Base-by-base conservation (phyloP, 2,797 vertebrate genomes). In the Diceros bicornis region DNA sequence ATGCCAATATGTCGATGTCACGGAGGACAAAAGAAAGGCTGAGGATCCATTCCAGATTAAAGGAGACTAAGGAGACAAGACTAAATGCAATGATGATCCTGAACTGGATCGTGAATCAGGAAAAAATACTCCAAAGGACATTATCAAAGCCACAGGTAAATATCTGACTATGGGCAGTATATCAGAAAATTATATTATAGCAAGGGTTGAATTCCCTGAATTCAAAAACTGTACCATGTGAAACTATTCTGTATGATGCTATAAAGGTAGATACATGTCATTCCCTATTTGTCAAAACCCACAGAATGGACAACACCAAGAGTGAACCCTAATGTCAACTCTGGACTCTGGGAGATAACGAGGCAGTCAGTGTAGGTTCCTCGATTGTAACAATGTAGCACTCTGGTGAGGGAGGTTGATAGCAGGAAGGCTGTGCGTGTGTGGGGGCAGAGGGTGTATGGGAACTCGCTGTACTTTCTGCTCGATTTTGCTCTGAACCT, bases 381-480 rank as follows among this genome's bases (percentile, higher is more conserved):
- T 37, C 1, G 8, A 5, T 6, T 29, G 9, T 10, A 66, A 79
- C n/a, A 7, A 50, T 0, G 7, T 2, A 7, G 69, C 25, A 1
- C 50, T 64, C 29, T 5, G 7, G 32, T 21, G n/a, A 12, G 5
- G 55, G 29, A 59, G 3, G 13, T 2, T 32, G n/a, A 29, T 0
- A 12, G 50, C 23, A 18, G 7, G 20, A 29, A 16, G 27, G 52
- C 32, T 50, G 5, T 11, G 25, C 7, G 5, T 21, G 61, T 17
- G 32, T 1, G 2, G 41, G 4, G 6, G 41, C 6, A 11, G 27
- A 21, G 25, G 16, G 14, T 0, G 4, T 4, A n/a, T 3, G 3
- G 44, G 34, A 27, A 62, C n/a, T 79, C 62, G 16, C 68, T 18
- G 23, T 27, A 27, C 52, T 12, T 61, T 14, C 50, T 68, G 66